Evolutionary conservation across 92 coral and sea anemone genomes (phyloP), one percentile per base, ranked within the genome.

Genomic region (Parazoanthus swiftii): DNA sequence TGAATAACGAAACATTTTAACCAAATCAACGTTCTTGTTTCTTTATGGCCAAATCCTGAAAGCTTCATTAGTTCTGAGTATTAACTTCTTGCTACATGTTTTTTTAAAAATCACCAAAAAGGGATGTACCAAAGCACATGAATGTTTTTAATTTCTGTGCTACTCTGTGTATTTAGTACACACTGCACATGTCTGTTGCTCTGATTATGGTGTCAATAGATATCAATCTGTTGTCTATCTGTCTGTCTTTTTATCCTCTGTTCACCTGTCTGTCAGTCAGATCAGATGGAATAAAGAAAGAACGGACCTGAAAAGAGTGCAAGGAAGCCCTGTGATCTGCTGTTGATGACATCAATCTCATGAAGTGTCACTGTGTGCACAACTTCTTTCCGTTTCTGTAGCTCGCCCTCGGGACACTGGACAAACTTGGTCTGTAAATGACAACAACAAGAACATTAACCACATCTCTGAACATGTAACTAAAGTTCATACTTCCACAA

Each of bases 391-490:
- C 99, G 89, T 81, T 97, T 97, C 90, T 97, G 99, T 20, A 97
- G 90, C 89, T 97, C 99, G 10, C 99, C 99, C 81, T 97, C 99
- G 29, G 99, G 99, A 85, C 99, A 97, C 89, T 97, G 99, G 2
- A 97, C 98, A 90, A 97, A 97, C 88, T 95, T 97, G 33, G 99
- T 97, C 99, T 97, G 79, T 70, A 74, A 9, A 21, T 21, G 35
- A 56, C 21, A 77, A 37, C 13, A 39, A 39, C 21, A 82, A 58
- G 33, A 8, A 70, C 1, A 35, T 9, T 29, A 4, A 25, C 13
- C 59, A 36, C 18, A 15, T 44, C 23, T 8, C 37, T 6, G 2
- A 8, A 15, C 46, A 42, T 43, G 25, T 16, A 18, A 20, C 43
- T 33, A 16, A 73, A 11, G 39, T 33, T 73, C 6, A 2, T 6